Evolutionary conservation across 1,140 invertebrate species (phyloP).

Genomic region (Zaprionus camerounensis): DNA sequence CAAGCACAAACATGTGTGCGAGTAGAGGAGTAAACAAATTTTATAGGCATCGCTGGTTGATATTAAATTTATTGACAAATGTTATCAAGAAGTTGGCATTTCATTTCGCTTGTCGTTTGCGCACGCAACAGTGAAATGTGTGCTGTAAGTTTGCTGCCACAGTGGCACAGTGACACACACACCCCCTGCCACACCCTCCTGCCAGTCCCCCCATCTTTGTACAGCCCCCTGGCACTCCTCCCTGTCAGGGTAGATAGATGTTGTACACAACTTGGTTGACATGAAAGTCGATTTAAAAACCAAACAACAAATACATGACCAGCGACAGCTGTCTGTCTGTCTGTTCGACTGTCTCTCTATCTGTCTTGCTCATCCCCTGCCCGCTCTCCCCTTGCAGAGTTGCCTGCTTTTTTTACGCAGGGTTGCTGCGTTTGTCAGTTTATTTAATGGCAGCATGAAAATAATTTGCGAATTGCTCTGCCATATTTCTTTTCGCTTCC

Average conservation of each 20-base stretch:
- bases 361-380: conserved; percentile 17
- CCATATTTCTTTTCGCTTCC: conserved; percentile 55
- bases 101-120: conserved; percentile 74
- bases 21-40: conserved; percentile 28
- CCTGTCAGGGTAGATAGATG: conserved; percentile 49
- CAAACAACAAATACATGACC: conserved; percentile 63
- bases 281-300: conserved; percentile 80
- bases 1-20: conserved; percentile 11
- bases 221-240: neutral
- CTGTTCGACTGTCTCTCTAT: conserved; percentile 31
- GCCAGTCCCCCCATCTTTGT: no score
- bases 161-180: neutral
- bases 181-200: no score
- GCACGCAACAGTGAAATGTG: conserved; percentile 78
- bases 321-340: conserved; percentile 53
- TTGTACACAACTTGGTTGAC: conserved; percentile 76
- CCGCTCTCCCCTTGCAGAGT: conserved; percentile 1
- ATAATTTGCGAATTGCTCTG: conserved; percentile 81
- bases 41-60: conserved; percentile 59
- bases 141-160: conserved; percentile 58
- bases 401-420: neutral
- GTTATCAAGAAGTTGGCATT: conserved; percentile 73
- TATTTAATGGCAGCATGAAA: conserved; percentile 79
- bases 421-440: conserved; percentile 65
- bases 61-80: conserved; percentile 81